A percentile compares a stretch with the other conserved stretches of the same genome.
Evolutionary conservation across 2,888 invertebrate genomes (phyloP).

Genomic region (Mythimna albipuncta): DNA sequence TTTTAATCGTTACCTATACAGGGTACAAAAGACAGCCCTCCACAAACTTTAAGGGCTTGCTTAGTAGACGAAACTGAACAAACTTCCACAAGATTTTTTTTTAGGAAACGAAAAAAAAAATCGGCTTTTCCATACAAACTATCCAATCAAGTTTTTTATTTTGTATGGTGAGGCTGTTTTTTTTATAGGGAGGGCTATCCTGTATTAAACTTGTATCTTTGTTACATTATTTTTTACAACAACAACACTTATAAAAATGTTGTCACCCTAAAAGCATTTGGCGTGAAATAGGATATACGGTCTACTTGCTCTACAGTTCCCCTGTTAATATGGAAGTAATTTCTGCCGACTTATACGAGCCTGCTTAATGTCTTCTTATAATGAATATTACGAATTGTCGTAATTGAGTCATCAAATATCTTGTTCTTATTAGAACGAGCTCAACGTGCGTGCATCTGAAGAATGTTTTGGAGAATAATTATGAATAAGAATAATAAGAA

Average conservation of each 20-base stretch:
- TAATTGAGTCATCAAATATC: conserved; percentile 21
- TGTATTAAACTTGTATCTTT: too few relatives aligned
- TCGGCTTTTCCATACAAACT: too few relatives aligned
- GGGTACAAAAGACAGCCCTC: too few relatives aligned
- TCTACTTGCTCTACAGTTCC: conserved; percentile 5
- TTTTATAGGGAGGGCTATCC: too few relatives aligned
- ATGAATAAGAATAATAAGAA: too few relatives aligned
- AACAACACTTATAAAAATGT: conserved; percentile 5
- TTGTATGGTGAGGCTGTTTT: too few relatives aligned
- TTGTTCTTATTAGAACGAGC: not conserved
- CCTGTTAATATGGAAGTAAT: conserved; percentile 27
- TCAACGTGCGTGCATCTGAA: not conserved
- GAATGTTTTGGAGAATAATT: not conserved
- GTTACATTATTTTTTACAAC: not conserved
- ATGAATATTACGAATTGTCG: conserved; percentile 23
- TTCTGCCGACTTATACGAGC: conserved; percentile 1
- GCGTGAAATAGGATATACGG: conserved; percentile 34
- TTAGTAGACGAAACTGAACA: too few relatives aligned
- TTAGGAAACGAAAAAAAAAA: too few relatives aligned
- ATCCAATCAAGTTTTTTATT: too few relatives aligned
- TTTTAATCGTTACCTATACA: too few relatives aligned
- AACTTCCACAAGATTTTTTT: too few relatives aligned
- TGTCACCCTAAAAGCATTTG: conserved; percentile 22
- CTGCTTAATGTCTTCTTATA: conserved; percentile 27
- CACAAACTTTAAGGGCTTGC: too few relatives aligned